A percentile compares a stretch with the other conserved stretches of the same genome.
Conservation (phyloP, 1,140 invertebrate species). For the Drosophila ironensis region DNA sequence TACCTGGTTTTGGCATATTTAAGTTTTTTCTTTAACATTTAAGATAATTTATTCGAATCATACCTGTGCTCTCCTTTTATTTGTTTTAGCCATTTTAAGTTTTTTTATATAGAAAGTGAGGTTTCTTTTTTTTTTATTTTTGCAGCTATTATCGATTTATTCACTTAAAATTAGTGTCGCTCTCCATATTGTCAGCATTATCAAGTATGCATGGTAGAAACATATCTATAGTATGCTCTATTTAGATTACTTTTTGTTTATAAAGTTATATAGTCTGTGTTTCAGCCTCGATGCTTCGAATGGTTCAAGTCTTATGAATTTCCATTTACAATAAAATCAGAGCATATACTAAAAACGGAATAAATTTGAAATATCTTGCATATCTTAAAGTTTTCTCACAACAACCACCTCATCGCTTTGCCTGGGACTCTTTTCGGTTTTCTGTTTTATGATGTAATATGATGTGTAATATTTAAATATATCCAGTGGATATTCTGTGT, state of each 20-base stretch:
- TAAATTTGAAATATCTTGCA: conserved; percentile 14
- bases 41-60: too few species aligned
- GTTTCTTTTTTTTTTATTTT: too few species aligned
- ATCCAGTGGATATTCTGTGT: conserved; percentile 41
- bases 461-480: conserved; percentile 42
- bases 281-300: conserved; percentile 58
- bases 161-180: conserved; percentile 61
- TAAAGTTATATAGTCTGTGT: conserved; percentile 12
- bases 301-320: conserved; percentile 77
- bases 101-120: too few species aligned
- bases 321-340: conserved; percentile 39
- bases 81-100: too few species aligned
- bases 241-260: too few species aligned
- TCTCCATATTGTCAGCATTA: conserved; percentile 59
- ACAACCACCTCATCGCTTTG: too few species aligned
- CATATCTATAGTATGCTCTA: conserved; percentile 75
- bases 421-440: too few species aligned
- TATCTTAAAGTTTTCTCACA: conserved; percentile 10
- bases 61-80: too few species aligned
- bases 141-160: conserved; percentile 53
- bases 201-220: conserved; percentile 75
- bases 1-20: too few species aligned
- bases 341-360: conserved; percentile 4
- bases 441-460: conserved; percentile 1
- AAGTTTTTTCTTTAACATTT: too few species aligned